phyloP scores from a whole-genome alignment of 2,888 invertebrate species.

The Microplitis deprimator region DNA sequence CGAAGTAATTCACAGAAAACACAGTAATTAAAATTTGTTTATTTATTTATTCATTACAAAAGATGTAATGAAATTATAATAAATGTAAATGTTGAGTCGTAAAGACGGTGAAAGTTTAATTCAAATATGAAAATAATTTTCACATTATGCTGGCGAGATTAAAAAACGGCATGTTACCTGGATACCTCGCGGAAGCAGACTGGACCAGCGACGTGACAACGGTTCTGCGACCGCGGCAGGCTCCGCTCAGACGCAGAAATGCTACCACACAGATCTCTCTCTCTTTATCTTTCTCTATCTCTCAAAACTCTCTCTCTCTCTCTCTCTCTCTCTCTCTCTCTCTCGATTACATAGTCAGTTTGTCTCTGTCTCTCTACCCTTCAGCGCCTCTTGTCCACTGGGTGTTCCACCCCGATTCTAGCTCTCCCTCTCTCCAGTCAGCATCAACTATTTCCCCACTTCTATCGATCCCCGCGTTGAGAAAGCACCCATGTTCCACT shows the following conservation, averaged over 20 bases:
- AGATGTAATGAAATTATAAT: no score
- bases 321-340: slow-evolving; percentile 32
- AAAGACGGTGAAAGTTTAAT: no score
- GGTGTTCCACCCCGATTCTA: slow-evolving; percentile 43
- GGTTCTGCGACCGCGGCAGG: slow-evolving; percentile 54
- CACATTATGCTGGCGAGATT: neutral
- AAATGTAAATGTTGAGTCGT: no score
- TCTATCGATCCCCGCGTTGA: slow-evolving; percentile 60
- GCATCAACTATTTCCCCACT: slow-evolving; percentile 54
- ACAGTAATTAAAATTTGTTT: no score
- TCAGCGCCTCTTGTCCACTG: slow-evolving; percentile 34
- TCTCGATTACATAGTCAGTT: neutral
- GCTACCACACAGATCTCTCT: slow-evolving; percentile 38
- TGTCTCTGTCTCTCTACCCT: slow-evolving; percentile 32
- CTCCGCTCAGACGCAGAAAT: slow-evolving; percentile 56
- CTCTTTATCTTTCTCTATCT: slow-evolving; percentile 27
- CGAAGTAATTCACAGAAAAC: no score
- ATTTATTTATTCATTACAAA: no score
- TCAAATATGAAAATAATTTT: neutral
- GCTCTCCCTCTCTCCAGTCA: slow-evolving; percentile 30
- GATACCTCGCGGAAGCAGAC: slow-evolving; percentile 46
- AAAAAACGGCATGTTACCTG: slow-evolving; percentile 20
- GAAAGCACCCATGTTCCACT: slow-evolving; percentile 51
- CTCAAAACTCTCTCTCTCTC: slow-evolving; percentile 11
- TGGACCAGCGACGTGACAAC: slow-evolving; percentile 49